Evolutionary conservation across 2,797 vertebrate genomes (phyloP), one percentile per base, ranked within the genome.

Genomic region (Phrynocephalus forsythii): DNA sequence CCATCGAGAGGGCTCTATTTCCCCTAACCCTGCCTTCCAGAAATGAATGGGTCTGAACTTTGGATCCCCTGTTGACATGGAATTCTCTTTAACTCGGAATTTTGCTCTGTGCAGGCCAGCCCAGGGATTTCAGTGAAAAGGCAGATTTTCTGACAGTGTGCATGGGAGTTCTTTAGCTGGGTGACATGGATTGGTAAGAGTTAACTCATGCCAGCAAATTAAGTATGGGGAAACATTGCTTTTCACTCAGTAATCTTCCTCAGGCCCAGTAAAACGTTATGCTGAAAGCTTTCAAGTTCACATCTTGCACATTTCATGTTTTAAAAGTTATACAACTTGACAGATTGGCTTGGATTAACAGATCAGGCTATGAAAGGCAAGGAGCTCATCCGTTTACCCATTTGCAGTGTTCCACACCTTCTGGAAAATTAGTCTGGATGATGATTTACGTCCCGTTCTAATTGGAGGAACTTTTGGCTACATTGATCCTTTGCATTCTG

Each of bases 181-280:
- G 22, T 48, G 20, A 48, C 24, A 76, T 44, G 16, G 73, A 38
- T 76, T 1, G 20, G 10, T 76, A 38, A 48, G 72, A 22, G 18
- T 75, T 22, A 76, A 85, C 87, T 82, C 11, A 69, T 85, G 26
- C 89, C 48, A 18, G 72, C 18, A 30, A 81, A 0, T 52, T n/a
- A 85, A 85, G 3, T 24, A 89, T 48, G 5, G 26, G 0, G 33
- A 75, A 2, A 71, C 83, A 85, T 79, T 52, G 26, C 76, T 90
- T 80, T 50, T 89, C 33, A 66, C 0, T 33, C 7, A 86, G 68
- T 87, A 88, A 73, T 7, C 28, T 67, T 85, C 79, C 78, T 26
- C 38, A n/a, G 44, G 38, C 5, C 11, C 15, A 7, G 26, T 28
- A 63, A 1, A 75, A 20, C 84, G 38, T 0, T 85, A 67, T 33